Evolutionary conservation across 2,797 vertebrate genomes (phyloP).

Genomic region (Falco cherrug): DNA sequence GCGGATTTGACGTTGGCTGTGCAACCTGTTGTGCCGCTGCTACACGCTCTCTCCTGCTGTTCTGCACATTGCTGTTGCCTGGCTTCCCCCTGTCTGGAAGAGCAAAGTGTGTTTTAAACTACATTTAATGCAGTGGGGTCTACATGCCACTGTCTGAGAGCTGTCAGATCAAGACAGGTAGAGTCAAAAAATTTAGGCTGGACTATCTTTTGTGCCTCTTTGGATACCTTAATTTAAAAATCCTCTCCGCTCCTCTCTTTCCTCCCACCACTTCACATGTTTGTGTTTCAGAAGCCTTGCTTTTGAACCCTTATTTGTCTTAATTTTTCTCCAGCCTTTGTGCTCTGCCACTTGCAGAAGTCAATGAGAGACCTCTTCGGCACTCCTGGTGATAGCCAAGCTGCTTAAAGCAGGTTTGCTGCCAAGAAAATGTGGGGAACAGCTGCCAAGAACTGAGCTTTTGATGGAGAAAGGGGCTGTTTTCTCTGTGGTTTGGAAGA

Average conservation of each 20-base stretch:
- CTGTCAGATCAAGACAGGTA: not conserved
- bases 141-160: not conserved
- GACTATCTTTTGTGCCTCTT: not conserved
- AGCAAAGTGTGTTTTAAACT: not conserved
- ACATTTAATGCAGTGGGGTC: not conserved
- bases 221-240: not conserved
- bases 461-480: not conserved
- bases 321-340: not conserved
- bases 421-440: not conserved
- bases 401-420: not conserved
- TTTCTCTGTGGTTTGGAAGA: not conserved
- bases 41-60: not conserved
- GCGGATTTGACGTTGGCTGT: not conserved
- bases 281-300: not conserved
- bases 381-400: not conserved
- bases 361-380: not conserved
- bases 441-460: not conserved
- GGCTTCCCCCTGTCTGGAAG: not conserved
- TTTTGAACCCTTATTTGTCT: not conserved
- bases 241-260: not conserved
- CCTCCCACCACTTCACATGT: not conserved
- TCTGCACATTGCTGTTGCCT: not conserved
- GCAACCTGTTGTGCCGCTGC: not conserved
- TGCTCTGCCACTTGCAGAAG: not conserved
- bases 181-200: not conserved